phyloP scores from a whole-genome alignment of 2,797 vertebrate genomes.

The Clamator glandarius region DNA sequence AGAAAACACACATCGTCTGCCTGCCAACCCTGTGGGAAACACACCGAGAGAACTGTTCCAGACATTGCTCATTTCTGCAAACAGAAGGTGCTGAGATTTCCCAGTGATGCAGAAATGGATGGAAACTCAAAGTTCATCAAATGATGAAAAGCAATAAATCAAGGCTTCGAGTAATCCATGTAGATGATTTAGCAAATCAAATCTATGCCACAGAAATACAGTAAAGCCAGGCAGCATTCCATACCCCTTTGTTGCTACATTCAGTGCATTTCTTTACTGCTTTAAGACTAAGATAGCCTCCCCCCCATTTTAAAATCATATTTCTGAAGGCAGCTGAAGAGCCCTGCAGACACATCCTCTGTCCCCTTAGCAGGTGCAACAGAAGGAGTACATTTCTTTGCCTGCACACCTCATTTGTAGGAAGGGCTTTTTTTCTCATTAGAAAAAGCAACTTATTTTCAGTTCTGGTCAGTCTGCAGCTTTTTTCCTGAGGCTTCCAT shows the following conservation, averaged over 20 bases:
- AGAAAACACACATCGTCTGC: neutral
- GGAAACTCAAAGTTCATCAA: neutral
- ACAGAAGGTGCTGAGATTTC: neutral
- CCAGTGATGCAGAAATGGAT: neutral
- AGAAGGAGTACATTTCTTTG: neutral
- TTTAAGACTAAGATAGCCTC: neutral
- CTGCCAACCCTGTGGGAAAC: neutral
- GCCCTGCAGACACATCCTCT: neutral
- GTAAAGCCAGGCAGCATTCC: neutral
- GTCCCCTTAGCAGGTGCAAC: fast-evolving
- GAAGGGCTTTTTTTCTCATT: neutral
- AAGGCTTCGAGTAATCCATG: neutral
- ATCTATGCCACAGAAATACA: neutral
- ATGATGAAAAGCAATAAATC: neutral
- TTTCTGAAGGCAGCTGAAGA: neutral
- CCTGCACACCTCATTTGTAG: neutral
- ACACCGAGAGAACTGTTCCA: neutral
- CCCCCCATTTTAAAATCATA: fast-evolving
- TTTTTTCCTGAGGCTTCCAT: neutral
- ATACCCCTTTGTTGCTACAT: neutral
- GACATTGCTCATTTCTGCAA: neutral
- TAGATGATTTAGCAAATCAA: neutral
- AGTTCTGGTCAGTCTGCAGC: neutral
- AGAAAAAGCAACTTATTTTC: neutral
- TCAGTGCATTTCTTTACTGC: neutral